These are phyloP conservation scores for Drosophila eugracilis DNA, from an alignment of 1,140 invertebrate genomes.

Conservation along the genomic window DNA sequence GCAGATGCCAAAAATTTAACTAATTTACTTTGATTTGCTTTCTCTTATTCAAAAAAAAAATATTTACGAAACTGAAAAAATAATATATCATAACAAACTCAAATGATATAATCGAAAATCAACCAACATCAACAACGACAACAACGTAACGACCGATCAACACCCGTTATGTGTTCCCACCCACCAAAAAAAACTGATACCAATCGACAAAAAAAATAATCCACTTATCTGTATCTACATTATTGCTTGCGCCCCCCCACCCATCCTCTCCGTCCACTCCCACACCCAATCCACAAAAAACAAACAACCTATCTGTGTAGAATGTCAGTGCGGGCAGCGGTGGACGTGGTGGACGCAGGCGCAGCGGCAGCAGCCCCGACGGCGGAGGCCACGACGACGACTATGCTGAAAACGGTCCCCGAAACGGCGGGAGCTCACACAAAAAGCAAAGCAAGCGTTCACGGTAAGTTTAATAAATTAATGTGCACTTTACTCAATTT, in stretches of 20 bases:
- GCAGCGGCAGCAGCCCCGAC: slow-evolving; percentile 63
- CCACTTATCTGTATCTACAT: slow-evolving; percentile 78
- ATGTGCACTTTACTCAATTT: not conserved
- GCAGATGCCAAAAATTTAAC: slow-evolving; percentile 84
- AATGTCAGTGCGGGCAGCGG: slow-evolving; percentile 70
- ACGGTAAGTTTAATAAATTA: slow-evolving; percentile 41
- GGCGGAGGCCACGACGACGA: slow-evolving; percentile 64
- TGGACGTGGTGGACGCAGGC: slow-evolving; percentile 69
- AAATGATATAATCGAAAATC: slow-evolving; percentile 72
- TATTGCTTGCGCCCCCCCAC: slow-evolving; percentile 64
- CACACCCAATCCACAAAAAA: slow-evolving; percentile 30
- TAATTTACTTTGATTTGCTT: slow-evolving; percentile 84
- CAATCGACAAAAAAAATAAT: slow-evolving; percentile 55
- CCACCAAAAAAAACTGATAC: slow-evolving; percentile 54
- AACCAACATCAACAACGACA: slow-evolving; percentile 61
- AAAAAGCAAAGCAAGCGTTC: slow-evolving; percentile 69
- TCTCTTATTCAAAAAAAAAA: slow-evolving; percentile 80
- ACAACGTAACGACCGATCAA: slow-evolving; percentile 72
- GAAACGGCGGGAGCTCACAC: slow-evolving; percentile 53
- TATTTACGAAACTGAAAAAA: slow-evolving; percentile 53
- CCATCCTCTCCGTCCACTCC: slow-evolving; percentile 17
- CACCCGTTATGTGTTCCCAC: slow-evolving; percentile 69
- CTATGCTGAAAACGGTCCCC: slow-evolving; percentile 51
- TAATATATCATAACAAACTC: slow-evolving; percentile 52
- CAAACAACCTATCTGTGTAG: slow-evolving; percentile 64